Conservation (phyloP, 1,140 invertebrate species). For the Drosophila kohkoa region DNA sequence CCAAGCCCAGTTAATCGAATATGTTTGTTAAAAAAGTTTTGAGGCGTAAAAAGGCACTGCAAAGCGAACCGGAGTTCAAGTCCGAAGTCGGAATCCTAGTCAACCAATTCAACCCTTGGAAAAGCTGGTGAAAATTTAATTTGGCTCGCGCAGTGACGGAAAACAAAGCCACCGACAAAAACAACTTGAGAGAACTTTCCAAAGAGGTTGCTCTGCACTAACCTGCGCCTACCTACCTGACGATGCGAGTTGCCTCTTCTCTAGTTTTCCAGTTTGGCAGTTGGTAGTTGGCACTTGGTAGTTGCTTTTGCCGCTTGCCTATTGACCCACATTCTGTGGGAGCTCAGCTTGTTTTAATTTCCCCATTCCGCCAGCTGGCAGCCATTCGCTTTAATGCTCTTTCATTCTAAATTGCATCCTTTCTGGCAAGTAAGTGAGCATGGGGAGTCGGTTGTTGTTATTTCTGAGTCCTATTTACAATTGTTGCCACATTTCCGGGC, state of each 20-base stretch:
- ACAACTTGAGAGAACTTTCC: constrained; percentile 46
- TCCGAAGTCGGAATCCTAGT: neutral
- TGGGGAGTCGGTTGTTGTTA: constrained; percentile 30
- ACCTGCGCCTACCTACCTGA: constrained; percentile 28
- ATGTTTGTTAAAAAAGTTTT: constrained; percentile 82
- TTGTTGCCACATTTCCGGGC: constrained; percentile 75
- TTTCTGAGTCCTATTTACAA: constrained; percentile 64
- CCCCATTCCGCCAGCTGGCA: constrained; percentile 47
- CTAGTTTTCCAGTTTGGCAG: constrained; percentile 1
- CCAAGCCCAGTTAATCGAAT: constrained; percentile 74
- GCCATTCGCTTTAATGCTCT: constrained; percentile 75
- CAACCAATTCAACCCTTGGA: constrained; percentile 35
- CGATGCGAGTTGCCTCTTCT: constrained; percentile 14
- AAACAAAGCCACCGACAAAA: constrained; percentile 38
- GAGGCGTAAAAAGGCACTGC: constrained; percentile 76
- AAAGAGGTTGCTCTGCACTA: constrained; percentile 13
- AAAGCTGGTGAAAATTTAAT: constrained; percentile 69
- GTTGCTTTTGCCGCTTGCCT: constrained; percentile 27
- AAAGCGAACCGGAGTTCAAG: constrained; percentile 7
- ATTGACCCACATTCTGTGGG: constrained; percentile 65
- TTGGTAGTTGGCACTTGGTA: constrained; percentile 27
- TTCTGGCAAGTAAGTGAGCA: constrained; percentile 30
- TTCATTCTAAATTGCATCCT: constrained; percentile 78
- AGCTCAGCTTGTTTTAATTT: constrained; percentile 72
- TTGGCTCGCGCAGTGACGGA: constrained; percentile 45